Conservation (phyloP, 2,888 invertebrate species). For the Leucoma salicis region DNA sequence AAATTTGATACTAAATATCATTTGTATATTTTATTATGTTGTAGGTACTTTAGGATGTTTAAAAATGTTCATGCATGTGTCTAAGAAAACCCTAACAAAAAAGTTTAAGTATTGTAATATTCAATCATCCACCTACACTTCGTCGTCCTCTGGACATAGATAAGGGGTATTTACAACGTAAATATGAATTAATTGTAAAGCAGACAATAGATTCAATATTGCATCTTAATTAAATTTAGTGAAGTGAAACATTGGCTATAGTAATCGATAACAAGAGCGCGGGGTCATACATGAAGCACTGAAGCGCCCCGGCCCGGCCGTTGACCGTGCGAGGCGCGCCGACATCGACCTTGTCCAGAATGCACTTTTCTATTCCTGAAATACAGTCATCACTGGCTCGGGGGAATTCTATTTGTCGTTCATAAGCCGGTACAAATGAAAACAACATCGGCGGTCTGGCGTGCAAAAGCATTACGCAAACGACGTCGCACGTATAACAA, state of each 20-base stretch:
- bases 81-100: no score
- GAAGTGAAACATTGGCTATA: conserved; percentile 56
- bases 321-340: conserved; percentile 71
- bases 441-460: conserved; percentile 19
- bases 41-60: no score
- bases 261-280: conserved; percentile 70
- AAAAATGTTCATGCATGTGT: no score
- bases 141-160: no score
- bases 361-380: conserved; percentile 34
- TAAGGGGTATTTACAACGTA: no score
- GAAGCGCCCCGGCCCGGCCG: conserved; percentile 62
- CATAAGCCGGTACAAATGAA: conserved; percentile 21
- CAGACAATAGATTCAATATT: no score
- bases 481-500: conserved; percentile 25
- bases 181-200: no score
- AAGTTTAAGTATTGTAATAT: no score
- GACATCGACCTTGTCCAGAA: conserved; percentile 61
- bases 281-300: conserved; percentile 58
- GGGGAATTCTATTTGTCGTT: conserved; percentile 13
- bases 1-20: no score
- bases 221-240: conserved; percentile 54
- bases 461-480: conserved; percentile 32
- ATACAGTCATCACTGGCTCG: conserved; percentile 17
- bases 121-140: no score
- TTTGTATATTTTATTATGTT: no score